A percentile compares a stretch with the other conserved stretches of the same genome.
These are phyloP conservation scores for Clarias macrocephalus DNA, from an alignment of 2,113 vertebrate genomes.

Conservation along the genomic window DNA sequence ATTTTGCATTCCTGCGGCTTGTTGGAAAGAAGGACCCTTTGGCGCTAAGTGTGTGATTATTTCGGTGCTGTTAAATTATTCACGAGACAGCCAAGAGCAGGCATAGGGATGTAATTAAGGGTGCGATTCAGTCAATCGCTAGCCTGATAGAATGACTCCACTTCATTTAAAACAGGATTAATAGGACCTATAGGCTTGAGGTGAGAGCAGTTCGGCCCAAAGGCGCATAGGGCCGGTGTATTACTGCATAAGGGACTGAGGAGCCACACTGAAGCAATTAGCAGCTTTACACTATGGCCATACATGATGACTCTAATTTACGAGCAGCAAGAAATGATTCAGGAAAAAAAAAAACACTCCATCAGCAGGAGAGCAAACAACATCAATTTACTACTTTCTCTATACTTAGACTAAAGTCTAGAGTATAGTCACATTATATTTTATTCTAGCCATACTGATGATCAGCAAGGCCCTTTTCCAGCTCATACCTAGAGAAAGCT, in stretches of 20 bases:
- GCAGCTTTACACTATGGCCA: conserved; percentile 19
- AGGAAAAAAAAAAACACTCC: background rate
- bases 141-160: conserved; percentile 65
- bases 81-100: conserved; percentile 64
- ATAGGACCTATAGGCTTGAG: conserved; percentile 59
- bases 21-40: conserved; percentile 30
- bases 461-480: background rate
- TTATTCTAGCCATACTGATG: background rate
- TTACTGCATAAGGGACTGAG: background rate
- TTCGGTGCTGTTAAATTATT: conserved; percentile 69
- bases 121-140: conserved; percentile 63
- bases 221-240: conserved; percentile 30
- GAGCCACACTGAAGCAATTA: conserved; percentile 29
- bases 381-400: background rate
- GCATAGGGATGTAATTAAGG: conserved; percentile 66
- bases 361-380: background rate
- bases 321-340: conserved; percentile 12
- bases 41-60: conserved; percentile 58
- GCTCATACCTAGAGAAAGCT: background rate
- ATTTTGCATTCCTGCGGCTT: conserved; percentile 17
- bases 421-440: background rate
- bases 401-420: background rate
- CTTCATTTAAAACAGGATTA: conserved; percentile 70
- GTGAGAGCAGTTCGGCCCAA: conserved; percentile 56
- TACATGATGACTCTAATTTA: conserved; percentile 22